A percentile compares a stretch with the other conserved stretches of the same genome.
Evolutionary conservation across 1,140 invertebrate species (phyloP).

Genomic region (Musca vetustissima): DNA sequence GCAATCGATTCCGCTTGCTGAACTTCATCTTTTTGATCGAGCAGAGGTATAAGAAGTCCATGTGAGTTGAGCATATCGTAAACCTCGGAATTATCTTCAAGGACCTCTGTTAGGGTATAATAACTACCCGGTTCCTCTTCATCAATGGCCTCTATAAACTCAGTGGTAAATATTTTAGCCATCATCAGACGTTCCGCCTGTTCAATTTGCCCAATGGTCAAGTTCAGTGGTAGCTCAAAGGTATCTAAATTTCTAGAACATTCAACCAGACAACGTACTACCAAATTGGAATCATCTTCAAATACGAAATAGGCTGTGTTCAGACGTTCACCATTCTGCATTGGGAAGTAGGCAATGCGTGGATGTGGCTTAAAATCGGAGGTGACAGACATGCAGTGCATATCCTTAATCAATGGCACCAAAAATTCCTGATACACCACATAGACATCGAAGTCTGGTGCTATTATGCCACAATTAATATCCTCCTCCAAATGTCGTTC

Average conservation of each 20-base stretch:
- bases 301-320: constrained; percentile 66
- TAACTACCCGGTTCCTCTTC: constrained; percentile 68
- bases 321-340: constrained; percentile 56
- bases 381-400: constrained; percentile 70
- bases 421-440: constrained; percentile 76
- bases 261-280: constrained; percentile 74
- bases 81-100: constrained; percentile 71
- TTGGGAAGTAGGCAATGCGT: constrained; percentile 61
- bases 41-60: constrained; percentile 67
- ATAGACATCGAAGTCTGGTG: constrained; percentile 82
- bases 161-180: constrained; percentile 62
- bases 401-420: constrained; percentile 75
- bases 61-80: constrained; percentile 63
- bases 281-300: constrained; percentile 72
- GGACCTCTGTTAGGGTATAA: constrained; percentile 73
- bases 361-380: constrained; percentile 66
- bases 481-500: constrained; percentile 63
- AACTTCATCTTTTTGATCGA: constrained; percentile 66
- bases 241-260: constrained; percentile 73
- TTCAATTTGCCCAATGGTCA: constrained; percentile 71
- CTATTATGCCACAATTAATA: constrained; percentile 70
- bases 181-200: constrained; percentile 69
- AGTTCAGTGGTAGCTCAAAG: constrained; percentile 71
- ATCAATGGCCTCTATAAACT: constrained; percentile 63
- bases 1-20: constrained; percentile 60